Percentiles rank a stretch among this genome's conserved stretches.
These are phyloP conservation scores for Oceanodroma tethys DNA, from an alignment of 2,113 vertebrate genomes.

Conservation along the genomic window DNA sequence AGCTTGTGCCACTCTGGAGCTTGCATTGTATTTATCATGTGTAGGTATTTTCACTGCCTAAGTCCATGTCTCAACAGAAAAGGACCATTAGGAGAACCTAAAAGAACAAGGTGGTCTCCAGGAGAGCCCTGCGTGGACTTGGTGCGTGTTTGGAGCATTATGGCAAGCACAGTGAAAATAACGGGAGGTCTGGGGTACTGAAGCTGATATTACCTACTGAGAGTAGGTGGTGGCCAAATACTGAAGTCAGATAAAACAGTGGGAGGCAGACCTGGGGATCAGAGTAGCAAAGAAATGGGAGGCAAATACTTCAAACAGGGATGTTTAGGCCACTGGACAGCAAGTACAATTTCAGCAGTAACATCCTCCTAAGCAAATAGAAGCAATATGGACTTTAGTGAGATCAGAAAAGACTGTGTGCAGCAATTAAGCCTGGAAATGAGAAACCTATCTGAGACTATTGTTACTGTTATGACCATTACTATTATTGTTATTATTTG, in stretches of 20 bases:
- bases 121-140: background rate
- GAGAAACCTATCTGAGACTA: background rate
- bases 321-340: background rate
- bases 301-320: background rate
- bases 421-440: background rate
- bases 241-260: background rate
- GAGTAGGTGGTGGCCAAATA: background rate
- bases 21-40: background rate
- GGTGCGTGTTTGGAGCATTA: background rate
- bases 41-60: background rate
- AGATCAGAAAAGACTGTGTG: background rate
- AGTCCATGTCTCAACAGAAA: background rate
- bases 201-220: fast-evolving
- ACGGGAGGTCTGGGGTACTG: background rate
- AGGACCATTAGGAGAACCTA: background rate
- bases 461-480: background rate
- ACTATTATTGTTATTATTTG: background rate
- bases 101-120: background rate
- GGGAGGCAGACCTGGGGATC: background rate
- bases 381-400: background rate
- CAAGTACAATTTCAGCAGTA: background rate
- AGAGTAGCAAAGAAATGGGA: background rate
- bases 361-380: background rate
- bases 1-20: background rate
- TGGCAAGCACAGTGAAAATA: background rate